Conservation (phyloP, 92 coral and sea anemone genomes). For the Epizoanthus rinbou region DNA sequence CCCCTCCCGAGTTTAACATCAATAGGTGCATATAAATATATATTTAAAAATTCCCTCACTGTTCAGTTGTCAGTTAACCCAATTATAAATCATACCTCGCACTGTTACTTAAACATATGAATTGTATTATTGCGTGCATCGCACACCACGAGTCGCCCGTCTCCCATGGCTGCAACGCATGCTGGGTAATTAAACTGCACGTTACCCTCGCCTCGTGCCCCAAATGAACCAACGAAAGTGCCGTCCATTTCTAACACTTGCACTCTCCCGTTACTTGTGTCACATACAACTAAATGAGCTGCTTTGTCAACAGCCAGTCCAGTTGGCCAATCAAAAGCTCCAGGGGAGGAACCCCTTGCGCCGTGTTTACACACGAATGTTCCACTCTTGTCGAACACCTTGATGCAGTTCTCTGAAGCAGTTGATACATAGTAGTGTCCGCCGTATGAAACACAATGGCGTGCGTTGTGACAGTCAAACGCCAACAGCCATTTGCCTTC, state of each 20-base stretch:
- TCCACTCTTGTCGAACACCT: conserved; percentile 45
- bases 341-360: conserved; percentile 38
- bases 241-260: conserved; percentile 51
- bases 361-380: conserved; percentile 42
- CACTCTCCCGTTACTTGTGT: conserved; percentile 47
- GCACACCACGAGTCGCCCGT: conserved; percentile 52
- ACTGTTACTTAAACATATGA: conserved; percentile 40
- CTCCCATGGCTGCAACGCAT: conserved; percentile 45
- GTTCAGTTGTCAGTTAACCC: too few species aligned
- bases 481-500: conserved; percentile 38
- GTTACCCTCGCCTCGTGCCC: conserved; percentile 29
- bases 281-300: conserved; percentile 58
- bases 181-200: conserved; percentile 49
- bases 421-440: conserved; percentile 41
- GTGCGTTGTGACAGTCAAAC: conserved; percentile 41
- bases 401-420: conserved; percentile 41
- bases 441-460: conserved; percentile 38
- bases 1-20: too few species aligned
- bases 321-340: conserved; percentile 46
- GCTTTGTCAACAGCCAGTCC: conserved; percentile 55
- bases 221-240: conserved; percentile 46
- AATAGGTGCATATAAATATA: too few species aligned
- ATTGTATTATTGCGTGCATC: conserved; percentile 44
- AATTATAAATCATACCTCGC: not conserved
- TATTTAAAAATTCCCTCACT: too few species aligned